Evolutionary conservation across 2,113 vertebrate species (phyloP), one percentile per base, ranked within the genome.

Genomic region (Cricetomys ansorgei): DNA sequence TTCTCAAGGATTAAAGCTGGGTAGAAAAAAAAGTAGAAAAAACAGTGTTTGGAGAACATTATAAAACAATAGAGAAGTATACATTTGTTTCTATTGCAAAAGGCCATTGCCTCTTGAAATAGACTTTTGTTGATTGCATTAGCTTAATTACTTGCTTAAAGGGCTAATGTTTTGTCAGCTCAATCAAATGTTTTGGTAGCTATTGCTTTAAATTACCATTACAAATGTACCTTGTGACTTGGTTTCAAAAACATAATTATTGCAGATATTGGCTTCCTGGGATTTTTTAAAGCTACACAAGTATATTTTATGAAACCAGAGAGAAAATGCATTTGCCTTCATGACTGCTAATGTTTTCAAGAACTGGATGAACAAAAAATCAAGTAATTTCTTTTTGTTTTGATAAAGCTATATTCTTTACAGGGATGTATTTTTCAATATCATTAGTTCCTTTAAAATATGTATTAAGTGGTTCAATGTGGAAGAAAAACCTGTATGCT

Each of bases 61-160:
- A 55, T 53, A 86, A 92, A 67, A 92, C 84, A 53, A 21, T 29
- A 90, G 53, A 62, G 43, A 94, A 76, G 17, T 81, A 0, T 79
- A 80, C 21, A 94, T 94, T 80, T 90, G 5, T 76, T 92, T 85
- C 25, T 73, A 75, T 92, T 87, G 43, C 62, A 70, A 97, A 79
- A 97, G 19, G 8, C 80, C 87, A 95, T 29, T 72, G 62, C 94
- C 59, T 94, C 64, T 93, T 96, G 91, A 97, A 96, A 87, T 40
- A 94, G 65, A 62, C 95, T 89, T 76, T n/a, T 79, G 7, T 93
- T 96, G 34, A 97, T 96, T 81, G 53, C 9, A 94, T 21, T 62
- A 83, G 86, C 73, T 53, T 62, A 97, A 97, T 96, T 97, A 97
- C 62, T 97, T 96, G 90, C 77, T 90, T 89, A 92, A 96, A 97